Evolutionary conservation across 2,888 invertebrate genomes (phyloP), one percentile per base, ranked within the genome.

Genomic region (Tiliacea citrago): DNA sequence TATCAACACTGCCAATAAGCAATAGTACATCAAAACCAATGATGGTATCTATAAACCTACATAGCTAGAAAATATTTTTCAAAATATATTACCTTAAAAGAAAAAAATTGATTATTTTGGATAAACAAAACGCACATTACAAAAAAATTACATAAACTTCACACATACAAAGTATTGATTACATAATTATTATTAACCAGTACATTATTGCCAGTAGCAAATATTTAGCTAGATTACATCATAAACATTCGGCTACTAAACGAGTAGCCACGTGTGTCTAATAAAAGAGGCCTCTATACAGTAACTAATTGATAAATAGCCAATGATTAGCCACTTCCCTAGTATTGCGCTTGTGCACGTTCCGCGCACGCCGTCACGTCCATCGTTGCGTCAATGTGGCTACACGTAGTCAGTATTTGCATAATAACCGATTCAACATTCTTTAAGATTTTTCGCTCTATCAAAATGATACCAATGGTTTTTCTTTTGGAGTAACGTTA

Each of bases 361-460:
- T 84, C 78, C 67, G 58, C 78, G 79, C 84, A 82, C 77, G 81
- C 74, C 86, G 73, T 75, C 87, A 88, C 87, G 86, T 85, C 75
- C 83, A 86, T 81, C 87, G 78, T 82, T 79, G 75, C 77, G 79
- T 77, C 77, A 74, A 71, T 68, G 75, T 81, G 78, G 67, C 69
- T 75, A 79, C 75, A 82, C 74, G 79, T 75, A 84, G 79, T 79
- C 65, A 77, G 65, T 84, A 91, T 92, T 91, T 88, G 86, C 91
- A 91, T 92, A 92, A 89, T 89, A 92, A 90, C 92, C 85, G 91
- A 82, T 89, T 81, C 79, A 68, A 85, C 84, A 86, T 88, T 86
- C 86, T 86, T 79, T 76, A 73, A 42, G 60, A 66, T 51, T 67
- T 78, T 73, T 75, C n/a, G n/a, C 12, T 82, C 18, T 53, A 62